Evolutionary conservation across 2,113 vertebrate genomes (phyloP), one percentile per base, ranked within the genome.

Genomic region (Gobiocypris rarus): DNA sequence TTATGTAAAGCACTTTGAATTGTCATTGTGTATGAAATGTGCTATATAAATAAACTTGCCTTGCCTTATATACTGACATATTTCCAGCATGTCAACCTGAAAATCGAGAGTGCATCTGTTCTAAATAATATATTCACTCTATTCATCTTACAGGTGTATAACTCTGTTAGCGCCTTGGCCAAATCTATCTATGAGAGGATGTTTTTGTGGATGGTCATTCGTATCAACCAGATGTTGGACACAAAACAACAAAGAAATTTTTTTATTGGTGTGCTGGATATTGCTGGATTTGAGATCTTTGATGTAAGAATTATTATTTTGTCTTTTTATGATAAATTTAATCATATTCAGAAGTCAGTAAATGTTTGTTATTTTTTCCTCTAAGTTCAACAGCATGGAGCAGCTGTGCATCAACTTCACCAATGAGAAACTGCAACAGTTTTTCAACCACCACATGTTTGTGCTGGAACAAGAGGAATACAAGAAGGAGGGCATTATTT

Each of bases 331-430:
- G n/a, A 5, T 2, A 15, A 11, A 45, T 22, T 52, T 2, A 31
- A 15, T 59, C 0, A 61, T 9, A 69, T 58, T 34, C 48, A 74
- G 45, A n/a, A 31, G 19, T 48, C 1, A 24, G 7, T 75, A 0
- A 13, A 19, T 34, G 0, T 1, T 14, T 48, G 9, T 81, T 13
- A 56, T 14, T 13, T 48, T 45, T 48, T 48, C 91, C 34, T n/a
- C 26, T 70, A n/a, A 97, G 96, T 97, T 81, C 28, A 97, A 97
- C 91, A 97, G 93, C 87, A 86, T 97, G 90, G 96, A 97, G 79
- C 96, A 96, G 90, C 91, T 96, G 54, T 96, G 96, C 84, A 97
- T 97, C 87, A 97, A 97, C 89, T 97, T 96, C 92, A 97, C 95
- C 85, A 97, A 97, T 82, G 96, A 96, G 89, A 96, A 96, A 91